Evolutionary conservation across 2,113 vertebrate species (phyloP), one percentile per base, ranked within the genome.

Genomic region (Vulpes lagopus): DNA sequence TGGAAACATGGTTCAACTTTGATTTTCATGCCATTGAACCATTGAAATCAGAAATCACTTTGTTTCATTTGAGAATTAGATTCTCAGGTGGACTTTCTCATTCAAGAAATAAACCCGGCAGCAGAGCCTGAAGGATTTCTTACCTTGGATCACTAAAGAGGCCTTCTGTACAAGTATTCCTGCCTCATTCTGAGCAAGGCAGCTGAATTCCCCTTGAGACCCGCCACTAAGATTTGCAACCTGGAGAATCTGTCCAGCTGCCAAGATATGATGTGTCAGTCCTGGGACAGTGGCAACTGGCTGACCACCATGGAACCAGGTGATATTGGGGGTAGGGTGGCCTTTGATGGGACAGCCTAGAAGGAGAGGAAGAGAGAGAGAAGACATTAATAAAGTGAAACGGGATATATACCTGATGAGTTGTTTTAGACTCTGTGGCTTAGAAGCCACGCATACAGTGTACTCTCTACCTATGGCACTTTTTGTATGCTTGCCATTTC

Each of bases 161-260:
- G 97, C 84, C 81, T 98, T 99, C 73, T 99, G 99, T 9, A 85
- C 23, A 2, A 99, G 98, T 0, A 65, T 90, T 11, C 99, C 99
- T 23, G 98, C 99, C 59, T 99, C 98, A 67, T 99, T 99, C 96
- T 99, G 98, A 89, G 99, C 98, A n/a, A 98, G 94, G 96, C 99
- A 99, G 96, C 98, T 98, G 97, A 99, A 99, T 97, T 99, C 98
- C 32, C 99, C 98, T 67, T 96, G 96, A 80, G 95, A 95, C 59
- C 81, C 97, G 43, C 97, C 96, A 67, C 96, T 99, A 60, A 99
- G 74, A 1, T 99, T 99, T 35, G 97, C n/a, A 85, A 99, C 96
- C 30, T 98, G 98, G 94, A 99, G 98, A 95, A 99, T 98, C 43
- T 49, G 98, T 30, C 98, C 99, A 1, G 96, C 97, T 95, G 98